phyloP scores from a whole-genome alignment of 2,888 invertebrate genomes.

The Limnephilus rhombicus region DNA sequence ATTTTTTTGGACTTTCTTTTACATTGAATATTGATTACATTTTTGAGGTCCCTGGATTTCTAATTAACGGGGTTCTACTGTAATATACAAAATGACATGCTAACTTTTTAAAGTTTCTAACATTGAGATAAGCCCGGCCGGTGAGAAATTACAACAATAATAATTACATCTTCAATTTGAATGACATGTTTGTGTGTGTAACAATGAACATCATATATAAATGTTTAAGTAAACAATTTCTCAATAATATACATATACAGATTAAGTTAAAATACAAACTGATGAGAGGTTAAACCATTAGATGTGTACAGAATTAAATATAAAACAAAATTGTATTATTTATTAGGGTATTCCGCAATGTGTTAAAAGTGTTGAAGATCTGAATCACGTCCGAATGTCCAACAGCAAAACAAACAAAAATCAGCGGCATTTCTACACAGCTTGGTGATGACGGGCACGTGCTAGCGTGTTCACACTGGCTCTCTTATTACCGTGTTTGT shows the following conservation, averaged over 20 bases:
- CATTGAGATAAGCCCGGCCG: not conserved
- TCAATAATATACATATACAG: constrained; percentile 37
- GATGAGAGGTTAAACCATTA: constrained; percentile 48
- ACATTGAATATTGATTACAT: too few relatives aligned
- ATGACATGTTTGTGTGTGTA: not conserved
- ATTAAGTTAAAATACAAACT: constrained; percentile 39
- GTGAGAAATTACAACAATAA: not conserved
- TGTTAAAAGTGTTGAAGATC: constrained; percentile 40
- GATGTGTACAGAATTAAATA: constrained; percentile 28
- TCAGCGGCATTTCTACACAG: constrained; percentile 51
- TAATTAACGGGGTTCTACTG: too few relatives aligned
- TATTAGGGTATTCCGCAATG: constrained; percentile 4
- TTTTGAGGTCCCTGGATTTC: too few relatives aligned
- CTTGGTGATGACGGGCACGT: constrained; percentile 52
- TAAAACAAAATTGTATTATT: constrained; percentile 14
- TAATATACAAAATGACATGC: not conserved
- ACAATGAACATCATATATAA: not conserved
- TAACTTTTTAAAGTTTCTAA: not conserved
- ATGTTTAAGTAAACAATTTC: not conserved
- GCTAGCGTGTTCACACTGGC: constrained; percentile 54
- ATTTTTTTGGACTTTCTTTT: too few relatives aligned
- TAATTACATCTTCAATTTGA: not conserved
- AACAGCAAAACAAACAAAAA: constrained; percentile 55
- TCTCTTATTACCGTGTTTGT: constrained; percentile 73
- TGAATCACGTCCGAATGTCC: constrained; percentile 42